phyloP scores from a whole-genome alignment of 2,797 vertebrate genomes.

The Pantherophis vulpinus region DNA sequence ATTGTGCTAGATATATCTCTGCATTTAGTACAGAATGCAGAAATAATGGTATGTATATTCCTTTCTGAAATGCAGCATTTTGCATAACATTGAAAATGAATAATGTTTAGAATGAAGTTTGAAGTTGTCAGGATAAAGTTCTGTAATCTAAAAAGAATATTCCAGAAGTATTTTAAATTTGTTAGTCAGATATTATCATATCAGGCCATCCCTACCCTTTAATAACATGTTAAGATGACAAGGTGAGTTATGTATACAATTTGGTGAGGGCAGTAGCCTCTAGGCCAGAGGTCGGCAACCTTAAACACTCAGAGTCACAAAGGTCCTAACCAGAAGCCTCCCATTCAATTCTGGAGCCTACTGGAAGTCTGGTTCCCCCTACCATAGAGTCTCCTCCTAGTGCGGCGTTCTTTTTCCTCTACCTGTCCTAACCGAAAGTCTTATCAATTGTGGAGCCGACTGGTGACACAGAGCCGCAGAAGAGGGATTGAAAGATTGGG shows the following conservation, averaged over 20 bases:
- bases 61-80: not conserved
- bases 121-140: not conserved
- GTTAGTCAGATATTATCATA: not conserved
- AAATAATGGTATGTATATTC: not conserved
- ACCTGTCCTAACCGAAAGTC: no score
- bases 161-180: accelerated
- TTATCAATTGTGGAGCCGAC: no score
- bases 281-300: not conserved
- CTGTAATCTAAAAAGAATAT: not conserved
- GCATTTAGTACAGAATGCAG: not conserved
- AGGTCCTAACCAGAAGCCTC: no score
- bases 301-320: no score
- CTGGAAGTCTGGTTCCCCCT: no score
- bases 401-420: no score
- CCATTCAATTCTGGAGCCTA: no score
- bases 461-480: no score
- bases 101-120: not conserved
- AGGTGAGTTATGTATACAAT: not conserved
- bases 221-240: not conserved
- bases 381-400: no score
- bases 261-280: not conserved
- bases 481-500: no score
- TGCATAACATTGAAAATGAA: not conserved
- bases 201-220: not conserved
- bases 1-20: not conserved